Evolutionary conservation across 2,888 invertebrate genomes (phyloP), one percentile per base, ranked within the genome.

Genomic region (Entomobrya proxima): DNA sequence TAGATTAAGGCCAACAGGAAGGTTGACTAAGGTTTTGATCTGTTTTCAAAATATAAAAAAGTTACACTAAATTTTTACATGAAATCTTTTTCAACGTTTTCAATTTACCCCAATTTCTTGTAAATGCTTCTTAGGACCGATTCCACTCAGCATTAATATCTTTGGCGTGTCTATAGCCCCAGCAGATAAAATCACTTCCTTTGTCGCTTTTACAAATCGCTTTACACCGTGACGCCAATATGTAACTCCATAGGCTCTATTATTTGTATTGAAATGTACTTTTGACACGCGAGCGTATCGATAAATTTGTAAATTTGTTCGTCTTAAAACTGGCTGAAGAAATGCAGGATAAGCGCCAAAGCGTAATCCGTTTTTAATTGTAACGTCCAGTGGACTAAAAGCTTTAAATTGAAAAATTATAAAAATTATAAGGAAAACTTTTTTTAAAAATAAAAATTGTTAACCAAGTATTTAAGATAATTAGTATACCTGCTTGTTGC

Each of bases 1-100:
- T 0, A 89, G 35, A 37, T 88, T 88, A 50, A 84, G n/a, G 1
- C 89, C 89, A 21, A 88, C 88, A 15, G 89, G 89, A 2, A 88
- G 58, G 40, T 89, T 55, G 2, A 85, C 86, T 13, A 83, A 72
- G 61, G 81, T 86, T 37, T 72, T 83, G 7, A 89, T 78, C 89
- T 89, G 24, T n/a, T n/a, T n/a, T n/a, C n/a, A n/a, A n/a, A n/a
- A n/a, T n/a, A n/a, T n/a, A n/a, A n/a, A n/a, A n/a, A n/a, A n/a
- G n/a, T n/a, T n/a, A n/a, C n/a, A n/a, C n/a, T n/a, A n/a, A n/a
- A n/a, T n/a, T n/a, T n/a, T n/a, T n/a, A n/a, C n/a, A n/a, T n/a
- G n/a, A n/a, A n/a, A n/a, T n/a, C n/a, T n/a, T n/a, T n/a, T n/a
- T n/a, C n/a, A n/a, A n/a, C n/a, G n/a, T n/a, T n/a, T n/a, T n/a